These are phyloP conservation scores for Stegophylla sp. DNA, from an alignment of 2,888 invertebrate species.

Conservation along the genomic window DNA sequence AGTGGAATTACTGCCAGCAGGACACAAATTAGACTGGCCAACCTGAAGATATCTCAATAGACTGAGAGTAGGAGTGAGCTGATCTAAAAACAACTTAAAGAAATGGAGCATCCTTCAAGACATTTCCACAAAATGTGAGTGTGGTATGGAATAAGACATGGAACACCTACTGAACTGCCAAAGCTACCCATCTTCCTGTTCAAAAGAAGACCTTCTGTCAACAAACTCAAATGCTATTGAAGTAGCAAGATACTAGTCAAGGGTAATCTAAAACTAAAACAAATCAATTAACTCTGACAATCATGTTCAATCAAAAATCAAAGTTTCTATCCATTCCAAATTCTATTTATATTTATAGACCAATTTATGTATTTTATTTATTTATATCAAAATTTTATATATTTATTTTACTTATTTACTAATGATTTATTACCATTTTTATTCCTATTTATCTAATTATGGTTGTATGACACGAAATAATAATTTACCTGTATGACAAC, in stretches of 20 bases:
- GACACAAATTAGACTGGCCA: slow-evolving; percentile 6
- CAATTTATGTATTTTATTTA: too few species aligned
- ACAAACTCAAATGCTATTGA: neutral
- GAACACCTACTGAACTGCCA: neutral
- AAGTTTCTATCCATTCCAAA: too few species aligned
- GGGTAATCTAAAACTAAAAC: neutral
- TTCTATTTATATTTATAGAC: too few species aligned
- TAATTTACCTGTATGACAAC: too few species aligned
- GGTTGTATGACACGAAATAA: too few species aligned
- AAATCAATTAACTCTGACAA: neutral
- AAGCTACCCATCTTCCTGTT: neutral
- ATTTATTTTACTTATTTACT: too few species aligned
- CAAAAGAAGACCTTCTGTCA: neutral
- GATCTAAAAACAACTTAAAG: neutral
- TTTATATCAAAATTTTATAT: too few species aligned
- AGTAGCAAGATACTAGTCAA: slow-evolving; percentile 1
- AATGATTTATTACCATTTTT: too few species aligned
- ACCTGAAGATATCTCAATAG: neutral
- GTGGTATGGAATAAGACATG: neutral
- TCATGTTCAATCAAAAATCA: too few species aligned
- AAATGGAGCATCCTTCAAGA: neutral
- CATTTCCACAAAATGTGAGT: neutral
- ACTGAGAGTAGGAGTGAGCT: neutral
- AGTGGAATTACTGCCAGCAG: neutral
- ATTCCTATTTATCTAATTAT: too few species aligned